A percentile compares a stretch with the other conserved stretches of the same genome.
phyloP scores from a whole-genome alignment of 1,140 invertebrate genomes.

The Drosophila malerkotliana region DNA sequence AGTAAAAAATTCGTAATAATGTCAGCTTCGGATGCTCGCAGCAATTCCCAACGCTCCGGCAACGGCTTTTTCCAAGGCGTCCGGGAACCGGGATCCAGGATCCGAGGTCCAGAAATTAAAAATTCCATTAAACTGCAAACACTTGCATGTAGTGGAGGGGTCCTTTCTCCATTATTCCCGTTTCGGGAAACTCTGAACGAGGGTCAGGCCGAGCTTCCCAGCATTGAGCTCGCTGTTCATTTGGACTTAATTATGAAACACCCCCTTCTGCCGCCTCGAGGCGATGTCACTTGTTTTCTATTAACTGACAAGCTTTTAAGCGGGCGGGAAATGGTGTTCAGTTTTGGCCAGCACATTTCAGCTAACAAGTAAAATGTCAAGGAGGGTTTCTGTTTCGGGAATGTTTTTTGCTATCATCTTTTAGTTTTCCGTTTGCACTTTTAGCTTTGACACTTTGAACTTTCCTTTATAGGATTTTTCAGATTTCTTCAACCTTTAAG shows the following conservation, averaged over 20 bases:
- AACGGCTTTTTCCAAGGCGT: slow-evolving; percentile 9
- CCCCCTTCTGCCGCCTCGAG: slow-evolving; percentile 12
- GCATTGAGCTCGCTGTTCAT: slow-evolving; percentile 45
- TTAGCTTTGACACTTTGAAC: background rate
- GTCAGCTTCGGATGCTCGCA: slow-evolving; percentile 27
- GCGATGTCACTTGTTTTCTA: slow-evolving; percentile 56
- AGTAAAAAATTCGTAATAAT: slow-evolving; percentile 65
- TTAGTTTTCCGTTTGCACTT: background rate
- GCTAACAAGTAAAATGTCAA: background rate
- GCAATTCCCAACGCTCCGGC: slow-evolving; percentile 36
- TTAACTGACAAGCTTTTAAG: slow-evolving; percentile 64
- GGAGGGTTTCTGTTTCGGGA: background rate
- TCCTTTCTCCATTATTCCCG: background rate
- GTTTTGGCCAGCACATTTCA: slow-evolving; percentile 19
- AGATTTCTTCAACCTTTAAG: background rate
- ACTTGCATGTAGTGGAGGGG: slow-evolving; percentile 44
- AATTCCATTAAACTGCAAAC: slow-evolving; percentile 78
- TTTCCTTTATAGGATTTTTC: background rate
- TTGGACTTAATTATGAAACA: slow-evolving; percentile 63
- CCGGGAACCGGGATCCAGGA: background rate
- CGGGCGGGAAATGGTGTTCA: slow-evolving; percentile 10
- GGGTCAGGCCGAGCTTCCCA: slow-evolving; percentile 28
- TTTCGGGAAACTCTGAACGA: background rate
- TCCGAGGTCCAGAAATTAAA: slow-evolving; percentile 59
- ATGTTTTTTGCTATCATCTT: slow-evolving; percentile 1